A percentile compares a stretch with the other conserved stretches of the same genome.
Evolutionary conservation across 2,888 invertebrate species (phyloP).

Genomic region (Tenodera sinensis): DNA sequence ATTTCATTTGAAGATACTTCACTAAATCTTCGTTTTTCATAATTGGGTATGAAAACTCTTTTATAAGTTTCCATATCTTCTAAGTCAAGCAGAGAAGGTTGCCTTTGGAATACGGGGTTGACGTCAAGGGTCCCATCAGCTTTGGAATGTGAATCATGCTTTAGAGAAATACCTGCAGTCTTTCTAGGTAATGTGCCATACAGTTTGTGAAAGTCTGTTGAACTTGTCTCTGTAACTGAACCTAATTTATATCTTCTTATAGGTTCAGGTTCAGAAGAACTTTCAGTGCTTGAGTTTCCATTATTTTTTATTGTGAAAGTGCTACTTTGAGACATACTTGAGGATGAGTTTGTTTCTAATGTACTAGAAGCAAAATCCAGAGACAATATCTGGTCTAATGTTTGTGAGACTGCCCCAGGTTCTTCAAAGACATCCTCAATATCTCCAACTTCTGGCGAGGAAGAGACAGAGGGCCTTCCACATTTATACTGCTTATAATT

Average conservation of each 20-base stretch:
- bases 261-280: background rate
- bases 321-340: background rate
- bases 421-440: background rate
- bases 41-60: background rate
- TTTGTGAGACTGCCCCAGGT: background rate
- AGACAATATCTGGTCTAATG: background rate
- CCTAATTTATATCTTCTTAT: no score
- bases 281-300: background rate
- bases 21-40: background rate
- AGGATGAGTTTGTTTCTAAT: background rate
- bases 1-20: background rate
- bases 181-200: no score
- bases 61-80: background rate
- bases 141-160: background rate
- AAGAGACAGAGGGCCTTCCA: background rate
- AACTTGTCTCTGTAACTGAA: background rate
- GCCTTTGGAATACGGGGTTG: background rate
- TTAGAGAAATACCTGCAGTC: background rate
- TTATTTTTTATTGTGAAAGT: background rate
- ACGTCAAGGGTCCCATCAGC: background rate
- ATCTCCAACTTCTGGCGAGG: background rate
- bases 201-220: no score
- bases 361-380: background rate
- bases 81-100: background rate
- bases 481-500: background rate